phyloP scores from a whole-genome alignment of 2,888 invertebrate species.

The Blomia tropicalis region DNA sequence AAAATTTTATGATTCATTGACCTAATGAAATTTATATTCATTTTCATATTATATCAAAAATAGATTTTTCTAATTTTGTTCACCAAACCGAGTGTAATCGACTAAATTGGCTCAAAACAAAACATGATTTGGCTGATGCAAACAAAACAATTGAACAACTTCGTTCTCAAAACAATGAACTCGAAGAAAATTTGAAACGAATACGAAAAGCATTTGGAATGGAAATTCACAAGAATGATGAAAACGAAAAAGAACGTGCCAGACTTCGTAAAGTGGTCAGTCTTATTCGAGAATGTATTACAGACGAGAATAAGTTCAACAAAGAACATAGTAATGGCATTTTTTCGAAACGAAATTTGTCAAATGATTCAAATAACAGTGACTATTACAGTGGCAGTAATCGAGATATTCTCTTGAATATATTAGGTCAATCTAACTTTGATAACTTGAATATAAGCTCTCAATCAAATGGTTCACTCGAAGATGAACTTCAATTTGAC shows the following conservation, averaged over 20 bases:
- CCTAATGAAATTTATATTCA: neutral
- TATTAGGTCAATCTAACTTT: neutral
- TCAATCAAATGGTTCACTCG: neutral
- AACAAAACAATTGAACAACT: constrained; percentile 30
- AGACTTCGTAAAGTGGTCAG: neutral
- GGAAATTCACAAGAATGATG: constrained; percentile 14
- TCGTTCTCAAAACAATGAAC: constrained; percentile 41
- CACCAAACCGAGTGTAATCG: constrained; percentile 1
- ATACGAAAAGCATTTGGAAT: constrained; percentile 27
- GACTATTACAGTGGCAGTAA: neutral
- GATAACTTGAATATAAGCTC: neutral
- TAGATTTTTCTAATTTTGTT: constrained; percentile 1
- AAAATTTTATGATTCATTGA: neutral
- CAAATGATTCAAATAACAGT: neutral
- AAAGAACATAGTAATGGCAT: neutral
- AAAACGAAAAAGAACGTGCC: constrained; percentile 5
- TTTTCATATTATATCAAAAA: neutral
- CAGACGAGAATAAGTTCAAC: neutral
- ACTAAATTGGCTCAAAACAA: constrained; percentile 3
- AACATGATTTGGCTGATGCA: constrained; percentile 44
- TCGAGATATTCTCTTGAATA: neutral
- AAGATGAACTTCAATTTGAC: constrained; percentile 51
- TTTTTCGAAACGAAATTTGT: neutral
- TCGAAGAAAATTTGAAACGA: constrained; percentile 63
- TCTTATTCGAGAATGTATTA: neutral